Percentiles rank a stretch among this genome's conserved stretches.
Conservation (phyloP, 2,888 invertebrate species). For the Automeris io region DNA sequence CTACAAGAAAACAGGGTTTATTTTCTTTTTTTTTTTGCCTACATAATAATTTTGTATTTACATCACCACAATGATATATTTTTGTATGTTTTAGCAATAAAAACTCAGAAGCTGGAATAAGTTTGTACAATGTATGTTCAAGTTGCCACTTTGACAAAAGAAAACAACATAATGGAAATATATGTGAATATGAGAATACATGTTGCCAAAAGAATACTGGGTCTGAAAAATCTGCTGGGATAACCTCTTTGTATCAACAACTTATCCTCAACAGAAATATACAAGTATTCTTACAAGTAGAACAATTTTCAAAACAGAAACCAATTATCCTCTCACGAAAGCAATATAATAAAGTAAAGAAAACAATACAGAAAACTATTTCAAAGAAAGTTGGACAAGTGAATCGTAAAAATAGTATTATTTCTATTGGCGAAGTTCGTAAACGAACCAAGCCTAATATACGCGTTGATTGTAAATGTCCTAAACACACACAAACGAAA, state of each 20-base stretch:
- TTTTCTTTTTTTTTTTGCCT: not conserved
- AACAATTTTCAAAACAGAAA: conserved; percentile 40
- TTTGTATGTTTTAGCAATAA: conserved; percentile 19
- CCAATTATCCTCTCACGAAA: conserved; percentile 44
- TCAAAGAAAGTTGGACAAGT: conserved; percentile 17
- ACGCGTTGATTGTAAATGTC: conserved; percentile 1
- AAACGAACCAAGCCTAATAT: conserved; percentile 16
- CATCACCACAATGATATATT: too few relatives aligned
- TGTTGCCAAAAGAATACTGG: conserved; percentile 5
- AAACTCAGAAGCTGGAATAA: conserved; percentile 14
- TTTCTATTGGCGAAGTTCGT: conserved; percentile 37
- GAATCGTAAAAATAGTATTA: conserved; percentile 22
- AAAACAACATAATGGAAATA: not conserved
- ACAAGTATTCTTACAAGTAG: conserved; percentile 42
- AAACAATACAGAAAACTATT: conserved; percentile 35
- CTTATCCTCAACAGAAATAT: conserved; percentile 39
- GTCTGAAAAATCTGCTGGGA: conserved; percentile 9
- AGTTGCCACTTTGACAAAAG: not conserved
- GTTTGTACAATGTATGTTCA: not conserved
- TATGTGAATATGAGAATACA: not conserved
- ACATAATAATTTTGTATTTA: not conserved
- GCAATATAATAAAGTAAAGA: conserved; percentile 55
- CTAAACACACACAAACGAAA: conserved; percentile 26
- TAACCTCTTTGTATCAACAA: conserved; percentile 25
- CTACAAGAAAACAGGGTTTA: conserved; percentile 7